Conservation (phyloP, 2,888 invertebrate species). For the Drosophila melanocephala region DNA sequence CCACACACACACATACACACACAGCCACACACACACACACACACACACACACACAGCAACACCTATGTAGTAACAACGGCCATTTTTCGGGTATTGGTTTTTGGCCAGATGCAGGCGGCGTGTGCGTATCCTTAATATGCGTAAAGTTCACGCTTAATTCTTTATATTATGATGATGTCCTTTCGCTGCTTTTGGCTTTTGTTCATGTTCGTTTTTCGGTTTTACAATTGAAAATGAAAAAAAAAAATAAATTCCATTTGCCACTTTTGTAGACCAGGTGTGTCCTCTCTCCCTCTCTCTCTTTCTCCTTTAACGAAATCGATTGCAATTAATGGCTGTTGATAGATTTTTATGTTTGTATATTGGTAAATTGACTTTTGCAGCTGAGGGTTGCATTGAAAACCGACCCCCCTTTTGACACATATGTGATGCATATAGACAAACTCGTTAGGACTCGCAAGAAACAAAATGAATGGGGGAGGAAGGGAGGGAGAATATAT, state of each 20-base stretch:
- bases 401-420: not conserved
- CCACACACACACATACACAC: not conserved
- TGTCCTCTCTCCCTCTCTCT: conserved; percentile 34
- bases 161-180: conserved; percentile 81
- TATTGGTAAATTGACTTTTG: conserved; percentile 58
- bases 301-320: conserved; percentile 40
- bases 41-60: conserved; percentile 6
- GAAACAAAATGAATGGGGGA: not conserved
- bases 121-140: conserved; percentile 83
- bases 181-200: conserved; percentile 78
- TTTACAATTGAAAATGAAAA: conserved; percentile 35
- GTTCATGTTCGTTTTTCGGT: conserved; percentile 59
- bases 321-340: conserved; percentile 72
- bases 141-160: conserved; percentile 85
- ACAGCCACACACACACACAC: conserved; percentile 18
- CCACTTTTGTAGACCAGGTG: conserved; percentile 63
- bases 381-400: conserved; percentile 51
- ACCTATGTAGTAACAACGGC: conserved; percentile 12
- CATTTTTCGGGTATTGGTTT: conserved; percentile 46
- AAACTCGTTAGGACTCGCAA: conserved; percentile 8
- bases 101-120: conserved; percentile 77
- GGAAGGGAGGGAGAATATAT: not conserved
- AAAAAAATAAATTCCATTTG: conserved; percentile 63
- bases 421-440: conserved; percentile 25
- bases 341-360: conserved; percentile 82